phyloP scores from a whole-genome alignment of 2,888 invertebrate genomes.

The Drosophila nr. perissopoda region DNA sequence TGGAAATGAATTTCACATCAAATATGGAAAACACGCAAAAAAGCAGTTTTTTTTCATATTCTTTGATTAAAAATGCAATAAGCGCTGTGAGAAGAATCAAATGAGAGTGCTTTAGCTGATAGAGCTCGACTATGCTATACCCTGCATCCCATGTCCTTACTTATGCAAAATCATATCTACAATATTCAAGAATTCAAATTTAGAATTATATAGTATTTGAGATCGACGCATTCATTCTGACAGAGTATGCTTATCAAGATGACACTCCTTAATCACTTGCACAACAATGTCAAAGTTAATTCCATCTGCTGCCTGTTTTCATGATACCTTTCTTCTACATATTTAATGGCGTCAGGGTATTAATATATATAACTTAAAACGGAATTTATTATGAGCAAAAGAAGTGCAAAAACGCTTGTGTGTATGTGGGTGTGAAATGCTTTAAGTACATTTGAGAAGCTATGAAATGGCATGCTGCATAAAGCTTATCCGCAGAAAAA shows the following conservation, averaged over 20 bases:
- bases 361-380: slow-evolving; percentile 25
- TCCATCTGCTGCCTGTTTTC: not conserved
- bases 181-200: not conserved
- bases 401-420: slow-evolving; percentile 29
- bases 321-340: not conserved
- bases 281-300: not conserved
- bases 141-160: not conserved
- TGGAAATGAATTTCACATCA: slow-evolving; percentile 43
- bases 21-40: slow-evolving; percentile 26
- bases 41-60: slow-evolving; percentile 5
- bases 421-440: slow-evolving; percentile 13
- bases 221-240: not conserved
- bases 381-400: slow-evolving; percentile 45
- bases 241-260: not conserved
- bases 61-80: slow-evolving; percentile 20
- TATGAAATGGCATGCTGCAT: slow-evolving; percentile 61
- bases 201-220: not conserved
- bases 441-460: slow-evolving; percentile 55
- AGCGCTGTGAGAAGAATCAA: slow-evolving; percentile 8
- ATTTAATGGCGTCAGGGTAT: not conserved
- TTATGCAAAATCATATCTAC: not conserved
- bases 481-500: slow-evolving; percentile 51
- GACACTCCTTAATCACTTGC: not conserved
- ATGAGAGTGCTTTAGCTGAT: not conserved
- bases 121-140: not conserved